phyloP scores from a whole-genome alignment of 2,797 vertebrate genomes.

The Schizothorax lantsangensis region DNA sequence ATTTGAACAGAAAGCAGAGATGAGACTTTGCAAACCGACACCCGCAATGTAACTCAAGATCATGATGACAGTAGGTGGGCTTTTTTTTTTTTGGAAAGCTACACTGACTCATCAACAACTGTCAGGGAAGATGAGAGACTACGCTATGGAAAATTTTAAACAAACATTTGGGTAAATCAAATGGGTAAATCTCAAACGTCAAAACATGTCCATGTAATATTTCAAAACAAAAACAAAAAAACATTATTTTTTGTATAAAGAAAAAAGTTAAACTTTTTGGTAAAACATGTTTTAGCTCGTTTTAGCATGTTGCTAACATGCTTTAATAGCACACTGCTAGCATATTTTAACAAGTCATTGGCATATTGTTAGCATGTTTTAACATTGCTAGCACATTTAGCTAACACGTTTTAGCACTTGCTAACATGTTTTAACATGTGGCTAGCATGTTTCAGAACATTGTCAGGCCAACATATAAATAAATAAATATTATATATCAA shows the following conservation, averaged over 20 bases:
- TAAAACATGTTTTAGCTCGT: not conserved
- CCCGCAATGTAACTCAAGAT: not conserved
- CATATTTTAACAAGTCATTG: not conserved
- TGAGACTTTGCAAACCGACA: conserved; percentile 21
- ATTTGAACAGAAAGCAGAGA: not conserved
- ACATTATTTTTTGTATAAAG: not conserved
- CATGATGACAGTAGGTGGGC: not conserved
- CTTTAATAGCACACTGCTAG: not conserved
- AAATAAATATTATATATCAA: not conserved
- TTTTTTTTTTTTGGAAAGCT: not conserved
- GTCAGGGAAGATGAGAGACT: not conserved
- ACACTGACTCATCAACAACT: not conserved
- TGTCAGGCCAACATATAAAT: not conserved
- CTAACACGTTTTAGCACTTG: not conserved
- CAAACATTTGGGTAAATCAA: not conserved
- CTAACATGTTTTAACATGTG: not conserved
- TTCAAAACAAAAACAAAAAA: not conserved
- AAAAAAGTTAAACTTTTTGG: not conserved
- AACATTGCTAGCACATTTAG: not conserved
- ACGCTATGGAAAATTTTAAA: not conserved
- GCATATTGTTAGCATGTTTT: not conserved
- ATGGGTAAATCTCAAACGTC: not conserved
- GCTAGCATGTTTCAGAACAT: not conserved
- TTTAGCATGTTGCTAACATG: not conserved
- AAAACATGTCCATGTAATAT: not conserved